A percentile compares a stretch with the other conserved stretches of the same genome.
Conservation (phyloP, 2,888 invertebrate genomes). For the Hydropsyche betteni region DNA sequence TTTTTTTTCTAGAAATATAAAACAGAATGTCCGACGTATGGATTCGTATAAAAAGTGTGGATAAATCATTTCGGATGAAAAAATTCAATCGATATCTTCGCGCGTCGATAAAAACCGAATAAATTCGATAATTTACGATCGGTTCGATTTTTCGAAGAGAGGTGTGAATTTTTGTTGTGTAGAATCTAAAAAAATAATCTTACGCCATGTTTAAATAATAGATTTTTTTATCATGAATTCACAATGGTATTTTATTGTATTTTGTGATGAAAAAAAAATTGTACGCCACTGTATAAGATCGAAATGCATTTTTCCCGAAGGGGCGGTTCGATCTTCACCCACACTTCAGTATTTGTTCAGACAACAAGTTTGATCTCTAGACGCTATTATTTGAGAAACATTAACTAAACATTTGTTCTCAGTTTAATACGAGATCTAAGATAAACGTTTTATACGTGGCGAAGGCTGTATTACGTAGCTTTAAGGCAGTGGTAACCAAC, state of each 20-base stretch:
- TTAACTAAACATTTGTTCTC: conserved; percentile 13
- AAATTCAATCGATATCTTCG: conserved; percentile 10
- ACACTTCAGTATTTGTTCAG: conserved; percentile 10
- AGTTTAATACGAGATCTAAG: neutral
- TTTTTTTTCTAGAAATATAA: too few relatives aligned
- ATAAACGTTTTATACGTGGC: neutral
- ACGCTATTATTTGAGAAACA: conserved; percentile 9
- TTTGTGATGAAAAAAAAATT: too few relatives aligned
- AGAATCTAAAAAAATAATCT: too few relatives aligned
- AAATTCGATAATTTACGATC: too few relatives aligned
- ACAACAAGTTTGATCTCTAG: neutral
- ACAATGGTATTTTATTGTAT: too few relatives aligned
- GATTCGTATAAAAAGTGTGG: conserved; percentile 7
- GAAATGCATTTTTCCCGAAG: neutral
- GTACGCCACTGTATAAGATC: too few relatives aligned
- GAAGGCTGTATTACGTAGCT: neutral
- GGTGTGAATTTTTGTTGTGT: too few relatives aligned
- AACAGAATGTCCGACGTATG: neutral
- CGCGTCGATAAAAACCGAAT: conserved; percentile 6
- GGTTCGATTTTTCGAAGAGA: too few relatives aligned
- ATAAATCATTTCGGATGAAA: conserved; percentile 15
- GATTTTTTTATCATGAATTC: too few relatives aligned
- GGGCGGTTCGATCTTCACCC: conserved; percentile 18
- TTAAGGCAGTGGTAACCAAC: too few relatives aligned
- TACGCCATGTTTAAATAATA: too few relatives aligned